These are phyloP conservation scores for Cololabis saira DNA, from an alignment of 2,113 vertebrate species.

Conservation along the genomic window DNA sequence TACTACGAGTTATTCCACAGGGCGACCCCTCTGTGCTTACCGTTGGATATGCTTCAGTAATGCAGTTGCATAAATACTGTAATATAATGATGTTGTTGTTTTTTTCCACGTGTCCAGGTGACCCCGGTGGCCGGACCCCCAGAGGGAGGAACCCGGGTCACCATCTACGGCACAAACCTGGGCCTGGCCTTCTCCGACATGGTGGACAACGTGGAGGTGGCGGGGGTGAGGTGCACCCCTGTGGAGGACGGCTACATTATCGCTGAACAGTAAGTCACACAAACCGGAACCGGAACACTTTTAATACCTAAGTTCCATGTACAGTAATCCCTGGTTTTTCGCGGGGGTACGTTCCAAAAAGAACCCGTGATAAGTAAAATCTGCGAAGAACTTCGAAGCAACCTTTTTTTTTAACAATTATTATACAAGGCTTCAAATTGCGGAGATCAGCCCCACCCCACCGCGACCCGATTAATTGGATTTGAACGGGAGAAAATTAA, in stretches of 20 bases:
- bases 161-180: constrained; percentile 93
- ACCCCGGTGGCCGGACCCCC: constrained; percentile 94
- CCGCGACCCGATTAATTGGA: too few relatives aligned
- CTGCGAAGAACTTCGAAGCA: too few relatives aligned
- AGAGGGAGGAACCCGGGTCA: constrained; percentile 94
- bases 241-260: constrained; percentile 92
- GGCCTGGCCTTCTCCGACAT: constrained; percentile 96
- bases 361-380: too few relatives aligned
- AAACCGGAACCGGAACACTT: neutral
- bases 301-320: too few relatives aligned
- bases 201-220: constrained; percentile 91
- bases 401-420: too few relatives aligned
- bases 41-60: constrained; percentile 15
- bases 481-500: too few relatives aligned
- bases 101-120: constrained; percentile 80
- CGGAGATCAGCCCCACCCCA: too few relatives aligned
- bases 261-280: constrained; percentile 92
- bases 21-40: too few relatives aligned
- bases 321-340: too few relatives aligned
- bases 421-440: too few relatives aligned
- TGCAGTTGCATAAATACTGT: neutral
- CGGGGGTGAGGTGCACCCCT: constrained; percentile 90
- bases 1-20: too few relatives aligned
- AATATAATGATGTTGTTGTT: neutral
- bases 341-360: too few relatives aligned